Conservation (phyloP, 2,797 vertebrate genomes). For the Platyrinchus mystaceus region DNA sequence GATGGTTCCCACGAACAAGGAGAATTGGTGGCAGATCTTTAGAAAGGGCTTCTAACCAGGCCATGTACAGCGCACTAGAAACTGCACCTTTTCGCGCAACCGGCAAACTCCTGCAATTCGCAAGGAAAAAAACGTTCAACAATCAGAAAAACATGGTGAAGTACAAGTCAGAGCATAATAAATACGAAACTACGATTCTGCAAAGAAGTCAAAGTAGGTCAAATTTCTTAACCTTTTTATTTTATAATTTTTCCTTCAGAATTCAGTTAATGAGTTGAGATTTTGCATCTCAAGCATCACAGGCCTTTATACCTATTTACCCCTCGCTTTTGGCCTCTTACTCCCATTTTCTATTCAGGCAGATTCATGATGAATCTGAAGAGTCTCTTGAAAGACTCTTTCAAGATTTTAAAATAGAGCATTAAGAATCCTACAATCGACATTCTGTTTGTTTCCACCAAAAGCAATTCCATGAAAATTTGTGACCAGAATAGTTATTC, state of each 20-base stretch:
- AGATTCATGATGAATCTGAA: background rate
- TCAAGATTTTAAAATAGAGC: background rate
- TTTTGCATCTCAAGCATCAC: background rate
- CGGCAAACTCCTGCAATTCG: constrained; percentile 88
- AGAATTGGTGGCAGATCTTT: constrained; percentile 92
- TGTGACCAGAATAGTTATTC: background rate
- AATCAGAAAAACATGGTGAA: background rate
- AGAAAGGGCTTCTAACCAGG: constrained; percentile 92
- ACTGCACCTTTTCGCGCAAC: constrained; percentile 93
- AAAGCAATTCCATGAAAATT: background rate
- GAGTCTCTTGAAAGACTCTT: background rate
- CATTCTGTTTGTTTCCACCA: background rate
- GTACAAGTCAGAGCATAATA: fast-evolving
- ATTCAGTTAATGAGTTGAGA: background rate
- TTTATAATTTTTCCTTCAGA: background rate
- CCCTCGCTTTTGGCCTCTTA: background rate
- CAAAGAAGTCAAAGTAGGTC: background rate
- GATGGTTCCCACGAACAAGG: constrained; percentile 94
- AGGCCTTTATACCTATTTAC: background rate
- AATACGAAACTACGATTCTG: background rate
- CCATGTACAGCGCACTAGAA: constrained; percentile 95
- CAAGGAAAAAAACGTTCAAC: background rate
- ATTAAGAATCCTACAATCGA: background rate
- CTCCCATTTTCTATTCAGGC: background rate
- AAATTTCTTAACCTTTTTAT: background rate